A percentile compares a stretch with the other conserved stretches of the same genome.
phyloP scores from a whole-genome alignment of 1,140 invertebrate species.

The Drosophila kikkawai region DNA sequence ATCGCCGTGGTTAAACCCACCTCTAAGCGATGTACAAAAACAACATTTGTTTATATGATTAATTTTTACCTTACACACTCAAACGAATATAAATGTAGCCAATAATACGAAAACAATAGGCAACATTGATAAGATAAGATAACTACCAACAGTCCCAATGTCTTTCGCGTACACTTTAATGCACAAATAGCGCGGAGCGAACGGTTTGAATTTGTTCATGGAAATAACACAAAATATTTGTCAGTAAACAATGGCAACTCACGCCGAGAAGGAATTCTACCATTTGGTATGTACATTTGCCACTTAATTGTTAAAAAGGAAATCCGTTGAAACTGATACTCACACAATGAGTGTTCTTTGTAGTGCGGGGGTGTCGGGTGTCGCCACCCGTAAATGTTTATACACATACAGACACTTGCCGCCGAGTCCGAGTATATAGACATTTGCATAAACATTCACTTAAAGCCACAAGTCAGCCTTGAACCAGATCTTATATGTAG shows the following conservation, averaged over 20 bases:
- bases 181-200: slow-evolving; percentile 33
- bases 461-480: slow-evolving; percentile 19
- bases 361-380: slow-evolving; percentile 9
- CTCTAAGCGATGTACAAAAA: slow-evolving; percentile 23
- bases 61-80: slow-evolving; percentile 31
- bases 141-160: slow-evolving; percentile 27
- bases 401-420: slow-evolving; percentile 2
- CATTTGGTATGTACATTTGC: slow-evolving; percentile 38
- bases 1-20: neutral
- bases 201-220: slow-evolving; percentile 41
- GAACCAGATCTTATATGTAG: slow-evolving; percentile 13
- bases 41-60: slow-evolving; percentile 42
- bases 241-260: slow-evolving; percentile 54
- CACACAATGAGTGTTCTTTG: slow-evolving; percentile 9
- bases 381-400: slow-evolving; percentile 6
- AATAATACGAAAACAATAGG: slow-evolving; percentile 46
- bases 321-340: neutral
- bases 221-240: slow-evolving; percentile 17
- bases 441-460: slow-evolving; percentile 27
- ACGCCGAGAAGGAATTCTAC: slow-evolving; percentile 55
- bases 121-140: slow-evolving; percentile 52
- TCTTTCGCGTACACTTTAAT: slow-evolving; percentile 23
- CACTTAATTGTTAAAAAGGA: neutral
- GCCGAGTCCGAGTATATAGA: neutral
- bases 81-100: slow-evolving; percentile 31